Conservation (phyloP, 1,140 invertebrate species). For the Brachionus asplanchnoidis region DNA sequence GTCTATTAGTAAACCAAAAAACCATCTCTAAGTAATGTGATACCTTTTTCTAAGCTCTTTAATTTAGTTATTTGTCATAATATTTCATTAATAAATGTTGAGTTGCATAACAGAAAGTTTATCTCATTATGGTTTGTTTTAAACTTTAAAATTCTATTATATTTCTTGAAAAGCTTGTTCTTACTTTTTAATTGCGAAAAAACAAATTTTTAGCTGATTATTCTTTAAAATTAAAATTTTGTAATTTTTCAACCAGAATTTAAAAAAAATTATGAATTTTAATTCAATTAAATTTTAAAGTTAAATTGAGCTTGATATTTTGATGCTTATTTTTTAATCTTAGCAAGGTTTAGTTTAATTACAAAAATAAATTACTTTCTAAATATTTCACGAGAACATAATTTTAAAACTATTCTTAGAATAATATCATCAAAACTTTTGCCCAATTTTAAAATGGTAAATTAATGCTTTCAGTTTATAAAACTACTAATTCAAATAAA, state of each 20-base stretch:
- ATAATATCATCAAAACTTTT: neutral
- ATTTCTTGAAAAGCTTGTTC: neutral
- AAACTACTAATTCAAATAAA: neutral
- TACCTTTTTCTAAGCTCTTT: neutral
- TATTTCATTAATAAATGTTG: neutral
- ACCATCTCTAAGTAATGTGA: neutral
- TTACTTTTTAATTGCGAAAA: neutral
- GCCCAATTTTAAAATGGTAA: too few species aligned
- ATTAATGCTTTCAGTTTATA: neutral
- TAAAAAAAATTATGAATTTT: too few species aligned
- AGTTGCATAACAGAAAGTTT: neutral
- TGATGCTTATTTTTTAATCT: too few species aligned
- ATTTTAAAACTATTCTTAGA: neutral
- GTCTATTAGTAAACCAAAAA: neutral
- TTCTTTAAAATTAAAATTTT: neutral
- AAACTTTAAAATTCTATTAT: neutral
- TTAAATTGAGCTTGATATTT: neutral
- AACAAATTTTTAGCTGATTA: neutral
- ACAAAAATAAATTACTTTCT: neutral
- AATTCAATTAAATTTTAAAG: neutral
- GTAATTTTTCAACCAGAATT: too few species aligned
- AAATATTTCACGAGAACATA: neutral
- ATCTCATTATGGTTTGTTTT: neutral
- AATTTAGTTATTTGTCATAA: neutral
- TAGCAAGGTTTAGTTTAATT: neutral